Conservation (phyloP, 2,888 invertebrate species). For the Gastrophysa polygoni region DNA sequence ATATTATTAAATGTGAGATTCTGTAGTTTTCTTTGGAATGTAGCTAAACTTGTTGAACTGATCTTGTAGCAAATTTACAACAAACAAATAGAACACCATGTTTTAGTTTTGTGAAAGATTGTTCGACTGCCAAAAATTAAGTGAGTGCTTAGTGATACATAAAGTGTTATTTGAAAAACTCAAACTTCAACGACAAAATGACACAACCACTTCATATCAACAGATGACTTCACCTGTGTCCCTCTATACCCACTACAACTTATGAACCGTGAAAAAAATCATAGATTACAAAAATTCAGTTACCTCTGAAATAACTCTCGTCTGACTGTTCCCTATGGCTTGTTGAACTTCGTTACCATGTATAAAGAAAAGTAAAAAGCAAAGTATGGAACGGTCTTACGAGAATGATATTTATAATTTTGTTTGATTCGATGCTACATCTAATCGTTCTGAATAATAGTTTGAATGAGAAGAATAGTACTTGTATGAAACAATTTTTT, state of each 20-base stretch:
- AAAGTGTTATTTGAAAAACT: slow-evolving; percentile 50
- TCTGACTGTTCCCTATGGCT: too few species aligned
- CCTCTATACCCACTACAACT: slow-evolving; percentile 25
- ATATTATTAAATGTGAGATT: slow-evolving; percentile 57
- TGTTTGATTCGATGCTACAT: slow-evolving; percentile 22
- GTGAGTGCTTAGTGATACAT: slow-evolving; percentile 54
- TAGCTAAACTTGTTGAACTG: slow-evolving; percentile 52
- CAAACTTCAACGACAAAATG: slow-evolving; percentile 50
- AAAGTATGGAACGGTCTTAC: too few species aligned
- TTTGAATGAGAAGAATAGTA: slow-evolving; percentile 33
- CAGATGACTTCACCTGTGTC: slow-evolving; percentile 47
- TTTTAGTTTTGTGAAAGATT: slow-evolving; percentile 53
- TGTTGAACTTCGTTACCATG: too few species aligned
- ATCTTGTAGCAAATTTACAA: slow-evolving; percentile 41
- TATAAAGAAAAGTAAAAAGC: too few species aligned
- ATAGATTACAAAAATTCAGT: slow-evolving; percentile 6
- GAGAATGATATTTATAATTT: slow-evolving; percentile 4
- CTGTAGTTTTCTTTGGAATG: slow-evolving; percentile 55
- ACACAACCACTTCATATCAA: slow-evolving; percentile 57
- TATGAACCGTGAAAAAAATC: slow-evolving; percentile 21
- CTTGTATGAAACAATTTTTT: slow-evolving; percentile 24
- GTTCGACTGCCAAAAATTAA: slow-evolving; percentile 53
- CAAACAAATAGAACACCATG: slow-evolving; percentile 46
- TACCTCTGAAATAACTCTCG: neutral
- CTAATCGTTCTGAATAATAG: slow-evolving; percentile 12